Evolutionary conservation across 2,113 vertebrate genomes (phyloP), one percentile per base, ranked within the genome.

Genomic region (Ondatra zibethicus): DNA sequence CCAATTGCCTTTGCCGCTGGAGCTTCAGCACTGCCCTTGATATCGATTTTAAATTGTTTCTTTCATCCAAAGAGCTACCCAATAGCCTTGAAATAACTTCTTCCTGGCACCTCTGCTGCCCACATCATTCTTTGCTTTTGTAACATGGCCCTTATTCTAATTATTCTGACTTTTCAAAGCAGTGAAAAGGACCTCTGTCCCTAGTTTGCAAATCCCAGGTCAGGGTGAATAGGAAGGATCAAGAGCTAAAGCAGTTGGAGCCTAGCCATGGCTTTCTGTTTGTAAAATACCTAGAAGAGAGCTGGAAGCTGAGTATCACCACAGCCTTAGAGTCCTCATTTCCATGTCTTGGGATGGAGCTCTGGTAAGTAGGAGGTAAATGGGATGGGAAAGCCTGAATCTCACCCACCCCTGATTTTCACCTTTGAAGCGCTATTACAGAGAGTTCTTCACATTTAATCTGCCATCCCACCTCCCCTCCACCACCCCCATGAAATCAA

Each of bases 91-190:
- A 96, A 78, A 89, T 82, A 93, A 82, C 73, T 77, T 89, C 78
- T n/a, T 88, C 80, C 92, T 95, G 33, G 33, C 84, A 27, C 39
- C 36, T 63, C 55, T 77, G 29, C 55, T 52, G 85, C 21, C 2
- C 25, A 36, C 75, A 31, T 85, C 58, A 68, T 91, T 84, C 77
- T 85, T 84, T 90, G 52, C 52, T 8, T 45, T 65, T 65, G 55
- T 0, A 36, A n/a, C 75, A n/a, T 1, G 63, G 21, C 36, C 58
- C 8, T 95, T 65, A 63, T 4, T 52, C 17, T 78, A 80, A 31
- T 91, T 86, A 92, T 89, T 75, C 33, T 82, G 31, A 90, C 95
- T 94, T 87, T 84, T 29, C 42, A 94, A 88, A 95, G 82, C 2
- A 76, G 39, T 88, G 55, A 89, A 75, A 55, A 82, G 80, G 65